Conservation (phyloP, 2,113 vertebrate genomes). For the Conger conger region DNA sequence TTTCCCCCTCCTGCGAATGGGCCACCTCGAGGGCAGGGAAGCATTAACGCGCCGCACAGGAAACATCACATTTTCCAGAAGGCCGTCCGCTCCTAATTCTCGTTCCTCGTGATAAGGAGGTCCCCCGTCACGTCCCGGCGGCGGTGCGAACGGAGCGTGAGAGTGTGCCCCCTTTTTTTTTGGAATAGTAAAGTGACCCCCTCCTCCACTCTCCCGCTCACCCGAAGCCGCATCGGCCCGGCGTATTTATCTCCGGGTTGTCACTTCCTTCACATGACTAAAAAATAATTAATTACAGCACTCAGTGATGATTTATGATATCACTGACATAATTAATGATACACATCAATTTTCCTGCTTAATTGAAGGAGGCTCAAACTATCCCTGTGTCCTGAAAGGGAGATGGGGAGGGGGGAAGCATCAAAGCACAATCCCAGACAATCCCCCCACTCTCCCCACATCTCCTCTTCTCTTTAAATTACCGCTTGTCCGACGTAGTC, state of each 20-base stretch:
- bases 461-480: conserved; percentile 17
- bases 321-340: conserved; percentile 96
- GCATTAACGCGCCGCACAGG: conserved; percentile 8
- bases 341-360: conserved; percentile 91
- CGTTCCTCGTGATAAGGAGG: conserved; percentile 58
- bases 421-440: conserved; percentile 43
- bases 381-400: conserved; percentile 65
- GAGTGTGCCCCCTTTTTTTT: conserved; percentile 64
- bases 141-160: conserved; percentile 72
- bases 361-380: conserved; percentile 81
- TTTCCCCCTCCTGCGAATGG: background rate
- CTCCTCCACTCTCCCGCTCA: conserved; percentile 38
- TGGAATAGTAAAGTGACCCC: conserved; percentile 56
- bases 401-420: conserved; percentile 50
- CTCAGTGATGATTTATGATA: conserved; percentile 94
- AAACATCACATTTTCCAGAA: conserved; percentile 57
- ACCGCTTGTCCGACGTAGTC: conserved; percentile 29
- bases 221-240: conserved; percentile 63
- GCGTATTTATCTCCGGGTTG: conserved; percentile 84
- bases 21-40: background rate
- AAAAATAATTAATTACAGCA: conserved; percentile 94
- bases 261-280: conserved; percentile 85
- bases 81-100: conserved; percentile 66
- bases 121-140: conserved; percentile 70
- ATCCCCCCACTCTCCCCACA: background rate